Evolutionary conservation across 2,888 invertebrate species (phyloP), one percentile per base, ranked within the genome.

Genomic region (Danaus chrysippus): DNA sequence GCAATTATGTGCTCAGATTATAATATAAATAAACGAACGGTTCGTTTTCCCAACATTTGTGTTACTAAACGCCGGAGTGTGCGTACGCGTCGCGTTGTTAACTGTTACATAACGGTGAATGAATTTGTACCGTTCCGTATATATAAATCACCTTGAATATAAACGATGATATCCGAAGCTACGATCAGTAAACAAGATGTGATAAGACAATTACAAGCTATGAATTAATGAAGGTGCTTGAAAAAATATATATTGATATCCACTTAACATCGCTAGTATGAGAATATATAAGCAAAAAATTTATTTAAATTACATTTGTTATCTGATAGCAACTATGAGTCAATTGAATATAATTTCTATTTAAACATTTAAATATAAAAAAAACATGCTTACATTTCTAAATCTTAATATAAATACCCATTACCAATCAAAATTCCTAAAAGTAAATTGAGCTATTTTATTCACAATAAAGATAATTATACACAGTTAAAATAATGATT

Each of bases 81-180:
- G 82, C 80, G 82, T 77, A 76, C 77, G 79, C 78, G 80, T 65
- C 66, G 70, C 63, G 70, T 49, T 59, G 55, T 63, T 56, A 56
- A 59, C 53, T 56, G 71, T 83, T 82, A 78, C 79, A 76, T 77
- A 82, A 84, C 68, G 65, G 75, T 76, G 72, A 76, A 79, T 76
- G 77, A 71, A 64, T 72, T 61, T 61, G 65, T 73, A 71, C 69
- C 71, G 71, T 71, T 77, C 67, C 69, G 74, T 73, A 76, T 58
- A 76, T 58, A 63, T 62, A 68, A 61, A 60, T 67, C 55, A 62
- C 69, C 68, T 70, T 71, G 67, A 65, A 56, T 55, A 42, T 59
- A 54, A 62, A 58, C 53, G 56, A n/a, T 41, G 54, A 12, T 54
- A 17, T 42, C 0, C 17, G 34, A 13, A 13, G 9, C 34, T 19